These are phyloP conservation scores for Anagrus nilaparvatae DNA, from an alignment of 1,140 invertebrate species.

Conservation along the genomic window DNA sequence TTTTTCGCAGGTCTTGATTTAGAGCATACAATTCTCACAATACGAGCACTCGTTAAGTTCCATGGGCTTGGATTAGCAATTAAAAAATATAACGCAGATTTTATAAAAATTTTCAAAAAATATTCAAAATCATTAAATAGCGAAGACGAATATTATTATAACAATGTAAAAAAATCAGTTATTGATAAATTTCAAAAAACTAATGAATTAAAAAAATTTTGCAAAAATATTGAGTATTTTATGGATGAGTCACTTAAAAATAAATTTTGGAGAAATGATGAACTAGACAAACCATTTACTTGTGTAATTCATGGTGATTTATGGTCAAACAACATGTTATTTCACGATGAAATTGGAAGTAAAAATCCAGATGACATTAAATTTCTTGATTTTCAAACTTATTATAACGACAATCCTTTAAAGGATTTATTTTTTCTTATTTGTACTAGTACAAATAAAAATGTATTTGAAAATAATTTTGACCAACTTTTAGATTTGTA, in stretches of 20 bases:
- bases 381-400: constrained; percentile 8
- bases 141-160: no score
- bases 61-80: constrained; percentile 47
- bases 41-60: constrained; percentile 43
- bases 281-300: constrained; percentile 37
- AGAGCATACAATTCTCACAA: constrained; percentile 36
- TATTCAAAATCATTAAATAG: no score
- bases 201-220: no score
- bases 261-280: no score
- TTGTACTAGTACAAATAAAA: not conserved
- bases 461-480: not conserved
- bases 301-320: constrained; percentile 49
- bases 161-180: no score
- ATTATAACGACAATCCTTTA: not conserved
- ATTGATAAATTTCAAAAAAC: no score
- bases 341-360: constrained; percentile 18
- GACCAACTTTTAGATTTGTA: constrained; percentile 5
- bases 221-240: no score
- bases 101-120: constrained; percentile 36
- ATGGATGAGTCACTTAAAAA: no score
- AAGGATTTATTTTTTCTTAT: constrained; percentile 5
- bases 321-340: constrained; percentile 55
- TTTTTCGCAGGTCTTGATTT: constrained; percentile 37
- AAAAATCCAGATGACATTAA: constrained; percentile 5
- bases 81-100: constrained; percentile 39